Evolutionary conservation across 2,888 invertebrate genomes (phyloP).

Genomic region (Agriotes lineatus): DNA sequence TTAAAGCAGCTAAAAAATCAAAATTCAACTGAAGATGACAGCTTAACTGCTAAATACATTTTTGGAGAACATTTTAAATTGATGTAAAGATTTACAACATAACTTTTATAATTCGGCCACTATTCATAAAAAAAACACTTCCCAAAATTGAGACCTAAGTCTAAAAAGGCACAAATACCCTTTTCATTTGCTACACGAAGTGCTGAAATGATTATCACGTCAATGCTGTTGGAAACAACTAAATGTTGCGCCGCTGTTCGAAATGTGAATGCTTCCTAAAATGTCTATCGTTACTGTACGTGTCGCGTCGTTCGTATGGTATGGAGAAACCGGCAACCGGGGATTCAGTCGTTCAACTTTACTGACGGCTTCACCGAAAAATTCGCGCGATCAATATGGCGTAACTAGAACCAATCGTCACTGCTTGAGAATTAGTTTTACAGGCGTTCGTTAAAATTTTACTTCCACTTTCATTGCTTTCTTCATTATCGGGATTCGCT

Average conservation of each 20-base stretch:
- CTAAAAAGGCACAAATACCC: too few species aligned
- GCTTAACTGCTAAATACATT: too few species aligned
- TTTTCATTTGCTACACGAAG: too few species aligned
- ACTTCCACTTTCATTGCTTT: not conserved
- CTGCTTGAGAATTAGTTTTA: not conserved
- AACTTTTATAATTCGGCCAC: too few species aligned
- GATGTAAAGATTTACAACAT: too few species aligned
- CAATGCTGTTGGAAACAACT: not conserved
- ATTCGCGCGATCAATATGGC: constrained; percentile 2
- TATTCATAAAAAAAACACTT: too few species aligned
- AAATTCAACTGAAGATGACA: too few species aligned
- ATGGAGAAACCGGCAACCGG: not conserved
- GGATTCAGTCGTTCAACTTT: not conserved
- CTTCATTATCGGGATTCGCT: not conserved
- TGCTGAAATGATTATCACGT: too few species aligned
- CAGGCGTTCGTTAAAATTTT: not conserved
- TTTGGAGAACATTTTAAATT: too few species aligned
- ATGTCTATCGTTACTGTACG: constrained; percentile 5
- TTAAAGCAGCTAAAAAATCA: too few species aligned
- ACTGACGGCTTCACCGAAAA: constrained; percentile 4
- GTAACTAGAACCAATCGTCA: not conserved
- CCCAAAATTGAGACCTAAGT: too few species aligned
- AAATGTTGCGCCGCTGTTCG: not conserved
- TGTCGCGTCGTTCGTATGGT: constrained; percentile 9
- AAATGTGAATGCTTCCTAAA: constrained; percentile 14